Evolutionary conservation across 2,797 vertebrate species (phyloP).

Genomic region (Micropoecilia bifurca): DNA sequence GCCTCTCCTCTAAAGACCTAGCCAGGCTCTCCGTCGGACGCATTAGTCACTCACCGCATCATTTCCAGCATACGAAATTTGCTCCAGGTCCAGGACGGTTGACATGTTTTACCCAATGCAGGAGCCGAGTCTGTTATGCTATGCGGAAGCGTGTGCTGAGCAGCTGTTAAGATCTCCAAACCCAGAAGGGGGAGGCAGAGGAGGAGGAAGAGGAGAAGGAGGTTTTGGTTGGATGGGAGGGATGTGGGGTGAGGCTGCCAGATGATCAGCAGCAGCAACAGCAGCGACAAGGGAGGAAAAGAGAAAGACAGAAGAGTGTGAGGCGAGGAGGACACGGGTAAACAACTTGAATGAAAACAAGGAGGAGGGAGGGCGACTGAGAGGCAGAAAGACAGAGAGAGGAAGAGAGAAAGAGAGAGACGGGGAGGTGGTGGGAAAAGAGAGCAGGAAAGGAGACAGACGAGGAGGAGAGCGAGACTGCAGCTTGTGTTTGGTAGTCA

Average conservation of each 20-base stretch:
- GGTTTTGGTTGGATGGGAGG: slow-evolving; percentile 58
- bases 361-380: slow-evolving; percentile 39
- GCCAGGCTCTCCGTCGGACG: slow-evolving; percentile 59
- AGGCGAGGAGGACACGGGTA: slow-evolving; percentile 53
- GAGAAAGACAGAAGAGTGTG: slow-evolving; percentile 49
- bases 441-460: slow-evolving; percentile 60
- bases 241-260: slow-evolving; percentile 62
- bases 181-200: slow-evolving; percentile 65
- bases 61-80: slow-evolving; percentile 81
- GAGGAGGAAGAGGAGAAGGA: slow-evolving; percentile 40
- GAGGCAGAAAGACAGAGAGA: slow-evolving; percentile 44
- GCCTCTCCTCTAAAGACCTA: slow-evolving; percentile 34
- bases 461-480: slow-evolving; percentile 79
- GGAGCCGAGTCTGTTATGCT: slow-evolving; percentile 74
- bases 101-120: slow-evolving; percentile 82
- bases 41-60: slow-evolving; percentile 82
- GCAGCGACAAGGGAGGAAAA: slow-evolving; percentile 35
- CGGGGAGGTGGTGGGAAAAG: slow-evolving; percentile 62
- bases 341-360: slow-evolving; percentile 65
- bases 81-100: slow-evolving; percentile 85
- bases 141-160: slow-evolving; percentile 66
- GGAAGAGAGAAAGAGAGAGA: slow-evolving; percentile 52
- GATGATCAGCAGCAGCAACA: slow-evolving; percentile 38
- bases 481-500: slow-evolving; percentile 80
- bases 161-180: slow-evolving; percentile 73